Evolutionary conservation across 2,797 vertebrate species (phyloP).

Genomic region (Coracias cyanogaster): DNA sequence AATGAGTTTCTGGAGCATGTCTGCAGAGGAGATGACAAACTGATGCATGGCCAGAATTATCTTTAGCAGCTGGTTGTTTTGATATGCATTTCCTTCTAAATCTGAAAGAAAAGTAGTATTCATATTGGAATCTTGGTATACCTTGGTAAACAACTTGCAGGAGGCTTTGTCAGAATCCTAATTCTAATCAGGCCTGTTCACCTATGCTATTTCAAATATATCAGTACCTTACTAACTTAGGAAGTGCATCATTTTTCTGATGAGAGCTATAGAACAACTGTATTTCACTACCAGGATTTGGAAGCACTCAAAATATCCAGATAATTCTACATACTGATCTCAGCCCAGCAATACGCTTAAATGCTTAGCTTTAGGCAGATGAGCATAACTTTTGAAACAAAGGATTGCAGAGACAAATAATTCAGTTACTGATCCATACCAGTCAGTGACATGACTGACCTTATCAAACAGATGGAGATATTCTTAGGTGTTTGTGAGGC

Average conservation of each 20-base stretch:
- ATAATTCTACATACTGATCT: background rate
- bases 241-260: background rate
- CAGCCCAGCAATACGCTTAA: background rate
- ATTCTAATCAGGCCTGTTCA: background rate
- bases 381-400: background rate
- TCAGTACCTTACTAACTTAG: background rate
- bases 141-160: background rate
- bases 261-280: background rate
- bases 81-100: slow-evolving; percentile 86
- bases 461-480: background rate
- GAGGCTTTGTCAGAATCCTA: background rate
- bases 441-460: background rate
- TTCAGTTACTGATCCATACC: background rate
- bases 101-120: slow-evolving; percentile 79
- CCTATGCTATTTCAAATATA: background rate
- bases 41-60: slow-evolving; percentile 94
- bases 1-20: slow-evolving; percentile 90
- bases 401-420: background rate
- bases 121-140: background rate
- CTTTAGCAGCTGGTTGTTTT: slow-evolving; percentile 89
- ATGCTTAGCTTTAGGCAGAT: background rate
- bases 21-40: slow-evolving; percentile 89
- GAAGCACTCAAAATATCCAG: background rate
- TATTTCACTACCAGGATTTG: background rate
- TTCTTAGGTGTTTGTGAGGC: background rate